Evolutionary conservation across 1,140 invertebrate species (phyloP).

Genomic region (Thereuonema tuberculata): DNA sequence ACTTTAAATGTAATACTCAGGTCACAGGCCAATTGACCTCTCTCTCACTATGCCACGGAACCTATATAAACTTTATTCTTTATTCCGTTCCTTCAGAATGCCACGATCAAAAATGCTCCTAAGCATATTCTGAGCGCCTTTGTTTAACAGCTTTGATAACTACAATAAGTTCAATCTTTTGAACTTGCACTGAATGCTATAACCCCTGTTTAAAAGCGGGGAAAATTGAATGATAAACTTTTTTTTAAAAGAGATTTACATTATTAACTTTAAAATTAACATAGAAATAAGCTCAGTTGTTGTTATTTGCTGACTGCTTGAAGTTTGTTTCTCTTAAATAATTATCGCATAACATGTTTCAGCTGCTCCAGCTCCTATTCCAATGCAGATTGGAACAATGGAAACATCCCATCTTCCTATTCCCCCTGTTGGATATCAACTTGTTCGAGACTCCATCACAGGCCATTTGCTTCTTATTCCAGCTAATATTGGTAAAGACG

Average conservation of each 20-base stretch:
- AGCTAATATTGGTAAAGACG: conserved; percentile 41
- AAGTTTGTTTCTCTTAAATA: too few species aligned
- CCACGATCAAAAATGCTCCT: too few species aligned
- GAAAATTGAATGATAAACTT: background rate
- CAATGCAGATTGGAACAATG: conserved; percentile 48
- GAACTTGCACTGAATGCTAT: background rate
- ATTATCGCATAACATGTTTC: too few species aligned
- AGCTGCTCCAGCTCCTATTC: conserved; percentile 40
- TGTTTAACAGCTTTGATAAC: too few species aligned
- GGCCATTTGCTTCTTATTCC: conserved; percentile 65
- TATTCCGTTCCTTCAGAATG: too few species aligned
- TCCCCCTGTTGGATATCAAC: conserved; percentile 54
- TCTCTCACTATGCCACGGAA: too few species aligned
- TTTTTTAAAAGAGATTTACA: background rate
- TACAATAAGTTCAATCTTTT: background rate
- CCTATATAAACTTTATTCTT: too few species aligned
- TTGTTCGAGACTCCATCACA: conserved; percentile 63
- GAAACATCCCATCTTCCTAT: conserved; percentile 40
- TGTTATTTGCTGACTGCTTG: too few species aligned
- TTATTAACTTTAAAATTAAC: background rate
- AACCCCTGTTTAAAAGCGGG: background rate
- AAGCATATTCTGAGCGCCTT: too few species aligned
- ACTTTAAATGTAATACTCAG: too few species aligned
- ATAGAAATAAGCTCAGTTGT: background rate
- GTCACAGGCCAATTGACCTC: too few species aligned